A percentile compares a stretch with the other conserved stretches of the same genome.
phyloP scores from a whole-genome alignment of 2,797 vertebrate genomes.

The Propithecus deckenii region DNA sequence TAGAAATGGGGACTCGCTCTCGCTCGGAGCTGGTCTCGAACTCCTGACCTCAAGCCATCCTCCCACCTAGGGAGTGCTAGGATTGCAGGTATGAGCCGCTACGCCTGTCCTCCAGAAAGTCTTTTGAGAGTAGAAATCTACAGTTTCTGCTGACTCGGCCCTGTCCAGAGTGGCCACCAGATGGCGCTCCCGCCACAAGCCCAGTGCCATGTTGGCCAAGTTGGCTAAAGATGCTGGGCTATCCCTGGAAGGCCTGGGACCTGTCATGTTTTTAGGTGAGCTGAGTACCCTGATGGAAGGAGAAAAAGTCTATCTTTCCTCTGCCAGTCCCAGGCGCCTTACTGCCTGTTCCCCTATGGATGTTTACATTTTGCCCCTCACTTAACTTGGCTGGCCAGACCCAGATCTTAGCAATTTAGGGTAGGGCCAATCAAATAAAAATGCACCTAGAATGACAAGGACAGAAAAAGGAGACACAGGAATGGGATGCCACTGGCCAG shows the following conservation, averaged over 20 bases:
- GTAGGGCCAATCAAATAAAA: neutral
- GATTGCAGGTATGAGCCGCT: too few species aligned
- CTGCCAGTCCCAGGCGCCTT: neutral
- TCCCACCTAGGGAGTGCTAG: too few species aligned
- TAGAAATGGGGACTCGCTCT: too few species aligned
- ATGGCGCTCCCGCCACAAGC: conserved; percentile 58
- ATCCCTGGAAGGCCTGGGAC: neutral
- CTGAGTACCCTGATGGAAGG: neutral
- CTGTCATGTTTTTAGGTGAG: neutral
- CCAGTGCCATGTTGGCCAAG: neutral
- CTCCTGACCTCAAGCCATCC: too few species aligned
- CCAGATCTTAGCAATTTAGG: neutral
- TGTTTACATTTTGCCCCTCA: neutral
- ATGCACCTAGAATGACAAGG: neutral
- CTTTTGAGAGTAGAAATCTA: neutral
- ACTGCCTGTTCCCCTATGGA: neutral
- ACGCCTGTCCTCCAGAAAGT: neutral
- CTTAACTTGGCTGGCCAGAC: neutral
- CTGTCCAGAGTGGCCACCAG: conserved; percentile 52
- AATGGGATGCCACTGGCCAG: neutral
- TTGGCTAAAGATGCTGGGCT: neutral
- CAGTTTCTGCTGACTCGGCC: neutral
- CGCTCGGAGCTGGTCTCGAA: too few species aligned
- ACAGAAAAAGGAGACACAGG: neutral
- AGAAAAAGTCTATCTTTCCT: neutral